A percentile compares a stretch with the other conserved stretches of the same genome.
These are phyloP conservation scores for Crocuta crocuta DNA, from an alignment of 2,113 vertebrate genomes.

Conservation along the genomic window DNA sequence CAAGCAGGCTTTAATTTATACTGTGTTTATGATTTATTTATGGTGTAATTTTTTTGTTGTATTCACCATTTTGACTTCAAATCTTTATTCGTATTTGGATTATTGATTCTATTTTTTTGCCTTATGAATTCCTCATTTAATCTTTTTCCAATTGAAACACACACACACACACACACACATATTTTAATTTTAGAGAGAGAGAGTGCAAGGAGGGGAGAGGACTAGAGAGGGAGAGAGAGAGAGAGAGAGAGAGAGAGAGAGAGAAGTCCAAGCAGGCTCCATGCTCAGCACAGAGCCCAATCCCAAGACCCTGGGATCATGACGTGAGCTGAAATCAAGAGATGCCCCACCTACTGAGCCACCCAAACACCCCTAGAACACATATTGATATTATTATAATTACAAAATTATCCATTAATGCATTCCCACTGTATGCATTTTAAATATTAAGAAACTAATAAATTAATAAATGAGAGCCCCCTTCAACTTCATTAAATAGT, in stretches of 20 bases:
- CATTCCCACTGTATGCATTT: not conserved
- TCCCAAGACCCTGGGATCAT: too few relatives aligned
- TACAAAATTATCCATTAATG: not conserved
- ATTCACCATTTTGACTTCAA: not conserved
- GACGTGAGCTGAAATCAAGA: too few relatives aligned
- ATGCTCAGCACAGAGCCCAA: too few relatives aligned
- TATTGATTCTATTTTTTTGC: not conserved
- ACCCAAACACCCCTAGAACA: not conserved
- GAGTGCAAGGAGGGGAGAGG: too few relatives aligned
- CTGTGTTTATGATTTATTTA: not conserved
- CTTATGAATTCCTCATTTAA: not conserved
- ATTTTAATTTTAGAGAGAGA: too few relatives aligned
- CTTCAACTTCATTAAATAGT: not conserved
- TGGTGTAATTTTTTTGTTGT: not conserved
- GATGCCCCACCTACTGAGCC: too few relatives aligned
- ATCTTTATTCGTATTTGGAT: not conserved
- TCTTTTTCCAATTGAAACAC: not conserved
- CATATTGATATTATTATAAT: constrained; percentile 4
- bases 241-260: too few relatives aligned
- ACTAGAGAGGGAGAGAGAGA: too few relatives aligned
- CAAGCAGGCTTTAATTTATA: constrained; percentile 23
- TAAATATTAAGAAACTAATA: not conserved
- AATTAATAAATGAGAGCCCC: not conserved
- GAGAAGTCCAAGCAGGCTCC: too few relatives aligned
- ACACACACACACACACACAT: not conserved